Base-by-base conservation (phyloP, 1,140 invertebrate species). In the Vanessa atalanta region DNA sequence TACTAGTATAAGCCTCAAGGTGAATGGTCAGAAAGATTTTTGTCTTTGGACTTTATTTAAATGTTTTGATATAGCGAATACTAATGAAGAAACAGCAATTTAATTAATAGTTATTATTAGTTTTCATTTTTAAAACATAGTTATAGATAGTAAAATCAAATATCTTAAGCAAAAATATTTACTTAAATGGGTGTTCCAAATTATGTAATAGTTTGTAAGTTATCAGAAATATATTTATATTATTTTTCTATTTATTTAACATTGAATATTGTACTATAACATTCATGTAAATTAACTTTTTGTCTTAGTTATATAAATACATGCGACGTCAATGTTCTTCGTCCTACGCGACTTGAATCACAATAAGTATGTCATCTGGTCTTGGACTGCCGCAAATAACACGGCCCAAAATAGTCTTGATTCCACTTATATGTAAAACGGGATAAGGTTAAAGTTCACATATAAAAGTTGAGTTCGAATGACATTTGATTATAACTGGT, bases 291-390 rank as follows among this genome's bases (percentile, higher is more conserved):
- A 61, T 61, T 61, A 61, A 50, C 23, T 47, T 61, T 61, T 48
- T 37, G 14, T 23, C 20, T 26, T 43, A 6, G 31, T 61, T 60
- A 14, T 60, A 61, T 43, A 61, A 61, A 37, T 61, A 61, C 20
- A 31, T 31, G 15, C 12, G 23, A 31, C 16, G 20, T 37, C 20
- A 37, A 37, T 12, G 20, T 6, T 60, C 23, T 26, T 61, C 57
- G 14, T 61, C 57, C 57, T 61, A 61, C 26, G 3, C 12, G 4
- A 37, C 43, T 61, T 3, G 26, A 61, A 61, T 9, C 20, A 61
- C 57, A 61, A 15, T 61, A 61, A 61, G 26, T 61, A 61, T 61
- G 57, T 61, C 57, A 61, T 37, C 57, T 26, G 57, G 26, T 37
- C 57, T 61, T 8, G 13, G 57, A 37, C 26, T 51, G 20, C 23